These are phyloP conservation scores for Iphiclides podalirius DNA, from an alignment of 2,888 invertebrate genomes.

Conservation along the genomic window DNA sequence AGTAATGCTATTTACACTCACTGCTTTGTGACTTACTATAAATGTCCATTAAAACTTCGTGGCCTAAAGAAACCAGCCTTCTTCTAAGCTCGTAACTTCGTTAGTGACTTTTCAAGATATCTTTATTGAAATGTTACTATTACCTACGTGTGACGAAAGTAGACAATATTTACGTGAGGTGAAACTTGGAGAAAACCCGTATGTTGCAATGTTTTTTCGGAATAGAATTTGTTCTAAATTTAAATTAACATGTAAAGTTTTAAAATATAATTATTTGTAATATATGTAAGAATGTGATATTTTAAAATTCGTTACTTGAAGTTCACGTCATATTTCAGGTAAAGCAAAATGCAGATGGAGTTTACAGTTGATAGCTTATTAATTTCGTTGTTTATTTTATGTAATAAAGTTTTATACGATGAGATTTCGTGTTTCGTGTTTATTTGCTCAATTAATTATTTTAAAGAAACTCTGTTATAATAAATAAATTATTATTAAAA, in stretches of 20 bases:
- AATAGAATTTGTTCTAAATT: too few species aligned
- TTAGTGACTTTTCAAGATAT: background rate
- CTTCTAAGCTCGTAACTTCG: too few species aligned
- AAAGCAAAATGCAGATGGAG: slow-evolving; percentile 10
- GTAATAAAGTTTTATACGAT: slow-evolving; percentile 67
- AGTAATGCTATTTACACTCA: too few species aligned
- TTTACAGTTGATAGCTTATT: slow-evolving; percentile 26
- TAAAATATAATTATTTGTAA: too few species aligned
- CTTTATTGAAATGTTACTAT: slow-evolving; percentile 16
- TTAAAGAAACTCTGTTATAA: slow-evolving; percentile 57
- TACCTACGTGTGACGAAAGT: slow-evolving; percentile 34
- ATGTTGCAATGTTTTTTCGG: too few species aligned
- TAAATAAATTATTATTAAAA: slow-evolving; percentile 61
- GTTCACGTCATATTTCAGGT: slow-evolving; percentile 8
- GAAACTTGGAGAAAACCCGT: too few species aligned
- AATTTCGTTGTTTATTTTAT: slow-evolving; percentile 38
- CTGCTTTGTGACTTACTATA: too few species aligned
- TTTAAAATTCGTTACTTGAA: slow-evolving; percentile 29
- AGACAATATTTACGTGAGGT: slow-evolving; percentile 67
- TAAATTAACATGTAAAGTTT: too few species aligned
- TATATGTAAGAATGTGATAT: slow-evolving; percentile 31
- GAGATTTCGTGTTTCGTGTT: slow-evolving; percentile 60
- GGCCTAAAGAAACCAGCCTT: too few species aligned
- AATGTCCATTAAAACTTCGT: too few species aligned
- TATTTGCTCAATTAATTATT: slow-evolving; percentile 71